Evolutionary conservation across 2,113 vertebrate genomes (phyloP).

Genomic region (Equus przewalskii): DNA sequence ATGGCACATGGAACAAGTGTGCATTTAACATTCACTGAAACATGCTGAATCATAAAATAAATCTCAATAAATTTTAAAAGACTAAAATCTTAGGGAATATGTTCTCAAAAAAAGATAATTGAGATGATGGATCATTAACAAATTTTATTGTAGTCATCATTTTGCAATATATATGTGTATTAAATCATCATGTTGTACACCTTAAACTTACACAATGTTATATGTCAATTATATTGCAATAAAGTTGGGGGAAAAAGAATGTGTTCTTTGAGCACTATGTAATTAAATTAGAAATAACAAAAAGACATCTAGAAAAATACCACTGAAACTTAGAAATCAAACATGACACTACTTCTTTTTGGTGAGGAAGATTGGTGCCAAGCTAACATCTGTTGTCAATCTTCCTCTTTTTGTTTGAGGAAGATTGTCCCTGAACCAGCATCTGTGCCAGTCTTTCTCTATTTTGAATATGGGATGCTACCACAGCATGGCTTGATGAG

Average conservation of each 20-base stretch:
- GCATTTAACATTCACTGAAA: background rate
- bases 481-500: too few species aligned
- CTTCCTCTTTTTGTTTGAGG: too few species aligned
- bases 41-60: background rate
- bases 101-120: background rate
- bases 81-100: background rate
- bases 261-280: background rate
- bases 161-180: background rate
- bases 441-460: too few species aligned
- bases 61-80: background rate
- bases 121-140: background rate
- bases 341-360: background rate
- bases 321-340: background rate
- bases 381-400: too few species aligned
- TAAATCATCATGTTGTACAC: background rate
- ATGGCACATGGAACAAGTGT: background rate
- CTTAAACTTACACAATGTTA: background rate
- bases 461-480: too few species aligned
- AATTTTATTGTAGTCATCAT: background rate
- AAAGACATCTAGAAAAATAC: background rate
- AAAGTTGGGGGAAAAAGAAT: background rate
- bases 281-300: background rate
- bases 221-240: background rate
- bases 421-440: too few species aligned
- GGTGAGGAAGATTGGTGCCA: too few species aligned